Evolutionary conservation across 2,113 vertebrate species (phyloP), one percentile per base, ranked within the genome.

Genomic region (Colistium nudipinnis): DNA sequence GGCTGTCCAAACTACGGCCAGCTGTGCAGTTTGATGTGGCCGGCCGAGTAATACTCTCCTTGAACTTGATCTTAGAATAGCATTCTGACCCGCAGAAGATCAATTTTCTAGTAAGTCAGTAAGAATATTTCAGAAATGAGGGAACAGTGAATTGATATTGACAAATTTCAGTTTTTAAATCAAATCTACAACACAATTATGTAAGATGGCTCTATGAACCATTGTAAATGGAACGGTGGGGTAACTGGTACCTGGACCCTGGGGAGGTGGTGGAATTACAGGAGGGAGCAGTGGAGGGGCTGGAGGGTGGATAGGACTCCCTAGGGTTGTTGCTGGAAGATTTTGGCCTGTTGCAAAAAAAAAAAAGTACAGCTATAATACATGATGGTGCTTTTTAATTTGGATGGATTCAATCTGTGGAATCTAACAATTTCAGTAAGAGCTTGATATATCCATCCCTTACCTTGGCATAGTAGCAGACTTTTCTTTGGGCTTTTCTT

Each of bases 381-480:
- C n/a, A n/a, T n/a, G n/a, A n/a, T n/a, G n/a, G n/a, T n/a, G n/a
- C n/a, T n/a, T n/a, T n/a, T n/a, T n/a, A n/a, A n/a, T n/a, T n/a
- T n/a, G n/a, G n/a, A n/a, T n/a, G n/a, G n/a, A n/a, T n/a, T n/a
- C n/a, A n/a, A n/a, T n/a, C n/a, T n/a, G n/a, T 31, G 10, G 1
- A 44, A 38, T 6, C 1, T 25, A 10, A 13, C 1, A 64, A 7
- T 57, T 4, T 22, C 7, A 8, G 24, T 52, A 22, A 49, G 38
- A 24, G 28, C 1, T 7, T 44, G 7, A 49, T 38, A 10, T 1
- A 20, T 38, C 8, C 8, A 45, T 13, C 6, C 74, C 76, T 52
- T 82, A 96, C 95, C 94, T 93, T 27, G 94, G 92, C 35, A 94
- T 64, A 0, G 93, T 93, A 44, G 91, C 87, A 70, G 86, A 87